Conservation (phyloP, 1,140 invertebrate species). For the Luehdorfia chinensis region DNA sequence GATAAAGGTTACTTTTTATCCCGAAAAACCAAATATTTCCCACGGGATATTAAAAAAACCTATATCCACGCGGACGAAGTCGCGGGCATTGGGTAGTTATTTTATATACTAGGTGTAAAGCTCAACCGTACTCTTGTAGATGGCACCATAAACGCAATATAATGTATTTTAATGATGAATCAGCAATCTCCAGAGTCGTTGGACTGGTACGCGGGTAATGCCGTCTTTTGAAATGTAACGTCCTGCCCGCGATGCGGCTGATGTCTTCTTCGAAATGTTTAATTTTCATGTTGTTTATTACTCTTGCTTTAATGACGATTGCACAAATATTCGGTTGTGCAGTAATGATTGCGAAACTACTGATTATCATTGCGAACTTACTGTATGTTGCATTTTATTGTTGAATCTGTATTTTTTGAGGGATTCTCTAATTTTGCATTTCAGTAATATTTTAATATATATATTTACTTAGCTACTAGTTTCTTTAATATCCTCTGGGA, state of each 20-base stretch:
- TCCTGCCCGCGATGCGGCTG: no score
- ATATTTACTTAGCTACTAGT: no score
- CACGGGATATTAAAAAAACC: no score
- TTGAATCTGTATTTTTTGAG: background rate
- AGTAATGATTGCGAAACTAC: background rate
- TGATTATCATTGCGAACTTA: slow-evolving; percentile 3
- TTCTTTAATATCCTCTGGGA: no score
- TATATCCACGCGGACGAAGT: no score
- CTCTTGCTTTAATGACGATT: slow-evolving; percentile 5
- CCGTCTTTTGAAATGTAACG: slow-evolving; percentile 9
- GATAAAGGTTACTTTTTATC: no score
- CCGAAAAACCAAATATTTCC: no score
- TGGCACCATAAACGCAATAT: slow-evolving; percentile 1
- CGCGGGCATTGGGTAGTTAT: no score
- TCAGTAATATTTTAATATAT: no score
- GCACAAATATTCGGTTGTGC: background rate
- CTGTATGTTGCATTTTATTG: background rate
- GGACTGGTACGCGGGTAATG: slow-evolving; percentile 2
- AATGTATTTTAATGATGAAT: slow-evolving; percentile 8
- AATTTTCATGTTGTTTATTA: slow-evolving; percentile 7
- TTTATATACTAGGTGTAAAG: no score
- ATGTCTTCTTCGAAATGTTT: slow-evolving; percentile 3
- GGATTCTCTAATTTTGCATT: no score
- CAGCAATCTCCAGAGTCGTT: background rate
- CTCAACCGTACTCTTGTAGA: no score